Percentiles rank a stretch among this genome's conserved stretches.
These are phyloP conservation scores for Lacerta bilineata DNA, from an alignment of 2,797 vertebrate species.

Conservation along the genomic window DNA sequence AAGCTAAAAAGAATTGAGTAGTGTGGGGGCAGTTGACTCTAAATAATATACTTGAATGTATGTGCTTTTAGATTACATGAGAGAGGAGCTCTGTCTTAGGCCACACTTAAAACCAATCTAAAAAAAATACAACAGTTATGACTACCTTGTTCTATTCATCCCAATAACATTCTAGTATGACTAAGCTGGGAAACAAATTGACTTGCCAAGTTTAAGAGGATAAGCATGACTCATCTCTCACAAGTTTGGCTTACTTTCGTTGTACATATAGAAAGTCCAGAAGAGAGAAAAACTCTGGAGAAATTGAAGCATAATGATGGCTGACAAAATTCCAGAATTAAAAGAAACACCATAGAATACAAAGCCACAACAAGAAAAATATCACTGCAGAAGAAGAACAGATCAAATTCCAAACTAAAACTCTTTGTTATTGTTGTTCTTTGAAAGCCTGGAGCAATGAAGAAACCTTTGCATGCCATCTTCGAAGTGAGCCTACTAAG, in stretches of 20 bases:
- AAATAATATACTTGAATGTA: background rate
- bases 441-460: too few species aligned
- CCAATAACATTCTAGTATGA: background rate
- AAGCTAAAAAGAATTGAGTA: background rate
- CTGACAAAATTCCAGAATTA: too few species aligned
- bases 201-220: background rate
- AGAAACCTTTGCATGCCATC: too few species aligned
- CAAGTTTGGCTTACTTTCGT: background rate
- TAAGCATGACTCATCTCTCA: background rate
- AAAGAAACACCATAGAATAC: too few species aligned
- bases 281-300: background rate
- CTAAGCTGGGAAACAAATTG: background rate
- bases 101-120: background rate
- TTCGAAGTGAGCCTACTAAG: too few species aligned
- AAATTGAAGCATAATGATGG: background rate
- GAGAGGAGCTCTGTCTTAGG: background rate
- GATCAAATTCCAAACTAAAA: too few species aligned
- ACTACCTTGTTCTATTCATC: background rate
- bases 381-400: too few species aligned
- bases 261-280: background rate
- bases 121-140: background rate
- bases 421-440: too few species aligned
- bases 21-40: background rate
- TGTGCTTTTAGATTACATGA: background rate
- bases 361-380: too few species aligned